phyloP scores from a whole-genome alignment of 2,113 vertebrate genomes.

The Podiceps cristatus region DNA sequence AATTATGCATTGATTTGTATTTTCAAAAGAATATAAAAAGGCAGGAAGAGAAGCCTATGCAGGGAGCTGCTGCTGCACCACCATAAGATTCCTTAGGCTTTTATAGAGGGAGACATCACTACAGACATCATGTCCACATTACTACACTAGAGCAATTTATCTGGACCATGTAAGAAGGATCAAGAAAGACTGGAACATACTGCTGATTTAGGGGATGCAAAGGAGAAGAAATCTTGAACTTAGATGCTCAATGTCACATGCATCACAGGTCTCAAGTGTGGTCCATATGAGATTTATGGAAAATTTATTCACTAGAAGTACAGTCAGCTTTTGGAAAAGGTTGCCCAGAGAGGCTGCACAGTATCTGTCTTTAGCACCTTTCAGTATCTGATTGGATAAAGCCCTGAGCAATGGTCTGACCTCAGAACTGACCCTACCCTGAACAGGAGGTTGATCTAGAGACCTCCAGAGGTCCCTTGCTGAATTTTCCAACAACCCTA shows the following conservation, averaged over 20 bases:
- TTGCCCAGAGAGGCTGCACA: not conserved
- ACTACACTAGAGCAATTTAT: not conserved
- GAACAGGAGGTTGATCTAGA: not conserved
- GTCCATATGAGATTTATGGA: not conserved
- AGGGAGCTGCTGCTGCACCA: not conserved
- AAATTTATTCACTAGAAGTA: not conserved
- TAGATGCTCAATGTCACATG: not conserved
- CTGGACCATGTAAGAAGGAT: not conserved
- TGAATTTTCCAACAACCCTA: not conserved
- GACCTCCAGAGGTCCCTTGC: not conserved
- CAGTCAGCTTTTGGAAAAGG: not conserved
- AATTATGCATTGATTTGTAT: not conserved
- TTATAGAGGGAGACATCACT: not conserved
- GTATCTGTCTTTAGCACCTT: not conserved
- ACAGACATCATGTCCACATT: not conserved
- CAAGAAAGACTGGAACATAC: not conserved
- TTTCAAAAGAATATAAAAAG: not conserved
- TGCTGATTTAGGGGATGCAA: not conserved
- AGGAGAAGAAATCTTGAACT: not conserved
- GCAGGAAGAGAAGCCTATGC: not conserved
- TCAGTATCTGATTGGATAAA: not conserved
- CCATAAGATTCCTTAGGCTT: not conserved
- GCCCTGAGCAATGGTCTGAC: not conserved
- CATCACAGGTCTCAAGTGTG: not conserved
- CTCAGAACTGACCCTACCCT: not conserved